Evolutionary conservation across 2,888 invertebrate genomes (phyloP).

Genomic region (Aspidapion aeneum): DNA sequence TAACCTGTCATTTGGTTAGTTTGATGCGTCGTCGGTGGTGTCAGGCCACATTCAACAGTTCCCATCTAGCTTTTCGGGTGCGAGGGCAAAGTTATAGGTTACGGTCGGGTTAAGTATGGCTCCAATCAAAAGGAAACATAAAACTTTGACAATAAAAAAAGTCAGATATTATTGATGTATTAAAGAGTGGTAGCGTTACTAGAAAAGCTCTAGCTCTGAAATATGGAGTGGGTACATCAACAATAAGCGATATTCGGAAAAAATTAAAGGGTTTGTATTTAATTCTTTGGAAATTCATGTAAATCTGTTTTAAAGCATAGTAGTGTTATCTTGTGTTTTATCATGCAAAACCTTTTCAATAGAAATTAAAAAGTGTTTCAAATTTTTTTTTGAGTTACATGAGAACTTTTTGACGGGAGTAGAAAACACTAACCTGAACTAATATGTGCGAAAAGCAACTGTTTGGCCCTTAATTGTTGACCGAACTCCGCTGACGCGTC

Average conservation of each 20-base stretch:
- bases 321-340: neutral
- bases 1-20: too few relatives aligned
- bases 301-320: neutral
- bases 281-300: neutral
- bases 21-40: too few relatives aligned
- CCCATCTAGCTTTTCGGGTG: neutral
- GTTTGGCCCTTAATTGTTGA: neutral
- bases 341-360: neutral
- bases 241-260: constrained; percentile 10
- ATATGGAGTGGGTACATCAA: constrained; percentile 13
- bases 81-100: neutral
- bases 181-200: neutral
- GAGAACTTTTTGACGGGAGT: neutral
- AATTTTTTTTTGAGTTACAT: neutral
- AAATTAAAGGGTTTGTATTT: constrained; percentile 8
- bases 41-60: neutral
- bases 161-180: neutral
- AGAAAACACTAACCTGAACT: neutral
- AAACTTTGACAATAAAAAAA: constrained; percentile 11
- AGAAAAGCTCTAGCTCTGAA: neutral
- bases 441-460: neutral
- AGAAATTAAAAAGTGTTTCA: neutral
- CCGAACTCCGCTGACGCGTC: neutral
- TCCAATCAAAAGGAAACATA: constrained; percentile 15
- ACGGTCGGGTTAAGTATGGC: constrained; percentile 2